Conservation (phyloP, 2,888 invertebrate species). For the Tachina lurida region DNA sequence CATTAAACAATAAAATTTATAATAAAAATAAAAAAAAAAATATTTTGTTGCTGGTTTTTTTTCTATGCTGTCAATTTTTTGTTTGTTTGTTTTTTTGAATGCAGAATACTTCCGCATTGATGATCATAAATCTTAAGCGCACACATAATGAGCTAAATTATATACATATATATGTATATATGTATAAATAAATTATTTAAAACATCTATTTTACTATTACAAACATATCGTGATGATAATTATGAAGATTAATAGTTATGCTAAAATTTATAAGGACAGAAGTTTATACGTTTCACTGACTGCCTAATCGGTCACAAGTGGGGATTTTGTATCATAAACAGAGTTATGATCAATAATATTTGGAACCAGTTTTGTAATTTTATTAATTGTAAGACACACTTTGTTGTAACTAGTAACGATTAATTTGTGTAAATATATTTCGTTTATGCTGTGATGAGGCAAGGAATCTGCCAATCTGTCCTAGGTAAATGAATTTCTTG, state of each 20-base stretch:
- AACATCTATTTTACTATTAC: slow-evolving; percentile 13
- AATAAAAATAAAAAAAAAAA: neutral
- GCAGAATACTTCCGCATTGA: slow-evolving; percentile 64
- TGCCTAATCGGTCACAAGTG: too few relatives aligned
- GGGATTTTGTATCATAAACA: too few relatives aligned
- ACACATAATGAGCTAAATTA: slow-evolving; percentile 56
- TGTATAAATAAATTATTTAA: slow-evolving; percentile 56
- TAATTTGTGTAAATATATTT: too few relatives aligned
- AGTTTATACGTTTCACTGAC: neutral
- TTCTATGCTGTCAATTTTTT: neutral
- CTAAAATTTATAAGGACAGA: neutral
- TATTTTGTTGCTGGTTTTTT: neutral
- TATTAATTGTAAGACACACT: too few relatives aligned
- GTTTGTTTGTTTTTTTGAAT: neutral
- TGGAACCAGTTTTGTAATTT: too few relatives aligned
- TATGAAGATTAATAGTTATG: neutral
- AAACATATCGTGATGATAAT: slow-evolving; percentile 12
- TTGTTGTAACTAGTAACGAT: too few relatives aligned
- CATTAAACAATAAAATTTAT: slow-evolving; percentile 23
- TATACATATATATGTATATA: neutral
- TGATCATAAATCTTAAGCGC: slow-evolving; percentile 58
- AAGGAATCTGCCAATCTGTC: too few relatives aligned
- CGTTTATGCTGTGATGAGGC: too few relatives aligned
- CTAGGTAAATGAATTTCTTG: too few relatives aligned
- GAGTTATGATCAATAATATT: too few relatives aligned